A percentile compares a stretch with the other conserved stretches of the same genome.
phyloP scores from a whole-genome alignment of 2,888 invertebrate species.

The Noctua comes region DNA sequence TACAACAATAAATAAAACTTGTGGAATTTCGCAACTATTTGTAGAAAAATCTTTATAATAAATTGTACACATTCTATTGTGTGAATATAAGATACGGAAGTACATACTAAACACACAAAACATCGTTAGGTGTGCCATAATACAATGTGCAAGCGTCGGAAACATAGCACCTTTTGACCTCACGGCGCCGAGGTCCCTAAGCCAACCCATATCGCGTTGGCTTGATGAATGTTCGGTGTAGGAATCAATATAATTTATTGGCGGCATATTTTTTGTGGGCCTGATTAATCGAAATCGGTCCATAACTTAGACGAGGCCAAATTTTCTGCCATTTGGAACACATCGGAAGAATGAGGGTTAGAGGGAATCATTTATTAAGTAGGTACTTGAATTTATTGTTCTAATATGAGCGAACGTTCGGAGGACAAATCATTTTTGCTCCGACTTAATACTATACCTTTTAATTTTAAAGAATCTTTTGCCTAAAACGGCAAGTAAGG shows the following conservation, averaged over 20 bases:
- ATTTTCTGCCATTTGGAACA: constrained; percentile 45
- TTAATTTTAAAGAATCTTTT: constrained; percentile 2
- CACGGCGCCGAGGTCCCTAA: constrained; percentile 58
- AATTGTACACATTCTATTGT: constrained; percentile 15
- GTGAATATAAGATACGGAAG: constrained; percentile 35
- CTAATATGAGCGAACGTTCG: neutral
- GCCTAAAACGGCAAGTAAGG: neutral
- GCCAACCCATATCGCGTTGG: constrained; percentile 60
- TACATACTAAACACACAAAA: constrained; percentile 27
- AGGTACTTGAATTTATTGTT: constrained; percentile 39
- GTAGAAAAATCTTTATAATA: constrained; percentile 9
- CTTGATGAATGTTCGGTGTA: constrained; percentile 51
- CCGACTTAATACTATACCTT: neutral
- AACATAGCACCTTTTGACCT: constrained; percentile 55
- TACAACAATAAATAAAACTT: constrained; percentile 1
- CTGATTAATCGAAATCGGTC: constrained; percentile 55
- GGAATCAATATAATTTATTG: constrained; percentile 57
- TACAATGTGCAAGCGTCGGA: constrained; percentile 41
- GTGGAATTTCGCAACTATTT: constrained; percentile 39
- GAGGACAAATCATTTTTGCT: constrained; percentile 12
- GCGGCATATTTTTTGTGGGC: constrained; percentile 55
- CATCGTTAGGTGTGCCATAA: constrained; percentile 24
- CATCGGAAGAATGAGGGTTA: constrained; percentile 45
- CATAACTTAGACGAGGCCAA: constrained; percentile 48
- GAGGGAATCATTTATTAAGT: constrained; percentile 31